phyloP scores from a whole-genome alignment of 2,113 vertebrate species.

The Litocranius walleri region DNA sequence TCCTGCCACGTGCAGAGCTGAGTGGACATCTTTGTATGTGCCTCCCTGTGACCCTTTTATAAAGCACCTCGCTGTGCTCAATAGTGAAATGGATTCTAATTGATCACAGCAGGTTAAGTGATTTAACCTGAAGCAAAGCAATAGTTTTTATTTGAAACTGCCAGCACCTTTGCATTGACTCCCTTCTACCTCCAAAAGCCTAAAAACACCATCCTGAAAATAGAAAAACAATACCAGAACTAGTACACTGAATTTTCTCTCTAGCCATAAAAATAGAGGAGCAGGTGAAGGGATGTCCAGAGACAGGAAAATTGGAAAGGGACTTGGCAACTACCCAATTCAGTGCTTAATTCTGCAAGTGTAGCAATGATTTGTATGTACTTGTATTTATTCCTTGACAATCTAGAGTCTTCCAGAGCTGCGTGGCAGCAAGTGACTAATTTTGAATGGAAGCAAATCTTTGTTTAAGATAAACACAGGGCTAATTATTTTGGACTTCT shows the following conservation, averaged over 20 bases:
- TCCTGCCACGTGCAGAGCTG: not conserved
- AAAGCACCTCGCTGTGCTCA: conserved; percentile 69
- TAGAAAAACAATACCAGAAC: not conserved
- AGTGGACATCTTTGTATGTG: conserved; percentile 33
- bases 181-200: not conserved
- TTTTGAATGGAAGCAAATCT: conserved; percentile 6
- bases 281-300: not conserved
- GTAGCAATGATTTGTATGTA: not conserved
- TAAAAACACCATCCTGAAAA: not conserved
- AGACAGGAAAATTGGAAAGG: not conserved
- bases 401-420: not conserved
- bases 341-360: not conserved
- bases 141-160: conserved; percentile 71
- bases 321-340: not conserved
- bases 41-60: conserved; percentile 69
- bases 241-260: not conserved
- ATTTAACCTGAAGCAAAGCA: conserved; percentile 72
- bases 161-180: conserved; percentile 9
- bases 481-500: conserved; percentile 39
- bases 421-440: not conserved
- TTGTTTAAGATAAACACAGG: conserved; percentile 2
- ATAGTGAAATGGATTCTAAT: conserved; percentile 73
- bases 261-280: not conserved
- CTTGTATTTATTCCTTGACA: not conserved
- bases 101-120: conserved; percentile 73